Percentiles rank a stretch among this genome's conserved stretches.
These are phyloP conservation scores for Reticulitermes speratus DNA, from an alignment of 1,140 invertebrate species.

Conservation along the genomic window DNA sequence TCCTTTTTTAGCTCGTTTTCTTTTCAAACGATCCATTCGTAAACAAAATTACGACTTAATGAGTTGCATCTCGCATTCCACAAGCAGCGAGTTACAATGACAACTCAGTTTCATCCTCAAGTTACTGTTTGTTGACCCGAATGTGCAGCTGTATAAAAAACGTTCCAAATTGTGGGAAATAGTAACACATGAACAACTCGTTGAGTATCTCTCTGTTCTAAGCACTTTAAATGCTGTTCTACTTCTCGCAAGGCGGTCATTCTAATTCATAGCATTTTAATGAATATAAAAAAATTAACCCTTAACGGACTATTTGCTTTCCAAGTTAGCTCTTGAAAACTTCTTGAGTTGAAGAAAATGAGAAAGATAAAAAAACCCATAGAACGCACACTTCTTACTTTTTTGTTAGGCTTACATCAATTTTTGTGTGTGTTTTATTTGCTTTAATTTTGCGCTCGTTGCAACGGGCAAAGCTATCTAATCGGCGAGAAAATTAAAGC, in stretches of 20 bases:
- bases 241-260: not conserved
- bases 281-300: not conserved
- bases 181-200: not conserved
- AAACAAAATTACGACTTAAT: too few relatives aligned
- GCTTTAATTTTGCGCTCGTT: slow-evolving; percentile 16
- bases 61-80: too few relatives aligned
- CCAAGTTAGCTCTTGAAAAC: slow-evolving; percentile 11
- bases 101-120: too few relatives aligned
- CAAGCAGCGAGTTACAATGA: too few relatives aligned
- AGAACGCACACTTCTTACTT: not conserved
- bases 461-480: not conserved
- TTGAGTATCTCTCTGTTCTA: not conserved
- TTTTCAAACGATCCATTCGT: too few relatives aligned
- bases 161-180: not conserved
- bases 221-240: not conserved
- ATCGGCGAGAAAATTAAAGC: slow-evolving; percentile 25
- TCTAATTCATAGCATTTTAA: slow-evolving; percentile 15
- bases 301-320: slow-evolving; percentile 16
- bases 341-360: slow-evolving; percentile 7
- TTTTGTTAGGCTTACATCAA: not conserved
- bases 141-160: too few relatives aligned
- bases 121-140: too few relatives aligned
- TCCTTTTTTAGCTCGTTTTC: too few relatives aligned
- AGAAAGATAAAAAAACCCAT: not conserved
- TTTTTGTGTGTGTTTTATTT: not conserved